Evolutionary conservation across 2,888 invertebrate genomes (phyloP).

Genomic region (Callinectes sapidus): DNA sequence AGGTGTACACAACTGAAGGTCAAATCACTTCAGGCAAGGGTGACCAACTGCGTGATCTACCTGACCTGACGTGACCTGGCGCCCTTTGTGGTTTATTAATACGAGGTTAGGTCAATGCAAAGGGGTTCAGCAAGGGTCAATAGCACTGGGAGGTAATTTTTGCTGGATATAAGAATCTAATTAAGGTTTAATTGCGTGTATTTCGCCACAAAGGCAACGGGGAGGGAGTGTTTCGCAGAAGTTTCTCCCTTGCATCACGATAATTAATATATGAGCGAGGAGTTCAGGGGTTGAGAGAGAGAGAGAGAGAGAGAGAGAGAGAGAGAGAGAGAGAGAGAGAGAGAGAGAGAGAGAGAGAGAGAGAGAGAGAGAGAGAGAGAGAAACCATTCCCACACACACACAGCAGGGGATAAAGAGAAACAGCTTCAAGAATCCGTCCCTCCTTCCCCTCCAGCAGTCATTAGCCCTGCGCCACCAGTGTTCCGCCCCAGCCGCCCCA

Average conservation of each 20-base stretch:
- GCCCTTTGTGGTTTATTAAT: not conserved
- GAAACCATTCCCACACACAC: not conserved
- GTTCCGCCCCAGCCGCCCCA: not conserved
- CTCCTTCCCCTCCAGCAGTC: not conserved
- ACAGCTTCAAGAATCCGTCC: not conserved
- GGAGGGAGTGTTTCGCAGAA: not conserved
- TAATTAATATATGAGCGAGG: not conserved
- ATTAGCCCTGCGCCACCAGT: not conserved
- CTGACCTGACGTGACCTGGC: not conserved
- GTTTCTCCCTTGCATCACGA: not conserved
- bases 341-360: constrained; percentile 1
- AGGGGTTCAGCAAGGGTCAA: not conserved
- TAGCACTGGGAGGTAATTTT: not conserved
- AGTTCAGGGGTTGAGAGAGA: not conserved
- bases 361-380: constrained; percentile 14
- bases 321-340: constrained; percentile 23
- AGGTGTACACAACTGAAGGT: not conserved
- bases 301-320: constrained; percentile 32
- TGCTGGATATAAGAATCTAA: not conserved
- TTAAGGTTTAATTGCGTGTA: not conserved
- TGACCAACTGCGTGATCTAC: not conserved
- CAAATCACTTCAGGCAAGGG: not conserved
- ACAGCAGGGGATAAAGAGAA: not conserved
- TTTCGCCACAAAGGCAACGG: not conserved
- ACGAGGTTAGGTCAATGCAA: too few species aligned